These are phyloP conservation scores for Chascanopsetta lugubris DNA, from an alignment of 2,113 vertebrate species.

Conservation along the genomic window DNA sequence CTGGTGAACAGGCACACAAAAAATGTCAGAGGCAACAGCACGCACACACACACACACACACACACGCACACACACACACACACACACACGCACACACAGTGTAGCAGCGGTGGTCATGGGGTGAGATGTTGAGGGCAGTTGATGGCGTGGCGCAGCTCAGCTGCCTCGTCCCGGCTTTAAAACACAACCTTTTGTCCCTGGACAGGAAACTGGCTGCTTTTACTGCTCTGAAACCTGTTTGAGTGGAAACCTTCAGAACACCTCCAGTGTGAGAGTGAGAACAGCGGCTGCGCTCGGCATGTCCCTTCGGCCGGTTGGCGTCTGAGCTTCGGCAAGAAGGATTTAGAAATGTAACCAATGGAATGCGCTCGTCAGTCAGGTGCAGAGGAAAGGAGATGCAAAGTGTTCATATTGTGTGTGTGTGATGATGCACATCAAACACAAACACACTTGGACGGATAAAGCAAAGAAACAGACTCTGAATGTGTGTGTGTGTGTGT, in stretches of 20 bases:
- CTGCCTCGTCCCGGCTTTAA: slow-evolving; percentile 44
- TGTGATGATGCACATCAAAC: slow-evolving; percentile 5
- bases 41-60: slow-evolving; percentile 24
- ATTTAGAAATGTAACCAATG: slow-evolving; percentile 54
- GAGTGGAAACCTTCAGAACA: slow-evolving; percentile 23
- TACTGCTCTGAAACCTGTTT: slow-evolving; percentile 40
- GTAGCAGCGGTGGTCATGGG: slow-evolving; percentile 22
- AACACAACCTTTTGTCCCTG: slow-evolving; percentile 56
- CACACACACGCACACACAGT: slow-evolving; percentile 23
- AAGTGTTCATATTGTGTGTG: slow-evolving; percentile 20
- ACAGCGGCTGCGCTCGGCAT: slow-evolving; percentile 26
- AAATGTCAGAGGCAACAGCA: slow-evolving; percentile 1
- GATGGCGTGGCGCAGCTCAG: slow-evolving; percentile 37
- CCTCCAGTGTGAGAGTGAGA: slow-evolving; percentile 31
- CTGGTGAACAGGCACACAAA: slow-evolving; percentile 29
- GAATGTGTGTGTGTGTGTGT: slow-evolving; percentile 13
- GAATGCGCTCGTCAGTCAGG: slow-evolving; percentile 30
- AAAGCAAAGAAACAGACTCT: slow-evolving; percentile 28
- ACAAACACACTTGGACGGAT: slow-evolving; percentile 4
- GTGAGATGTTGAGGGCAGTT: slow-evolving; percentile 42
- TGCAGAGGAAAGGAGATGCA: slow-evolving; percentile 13
- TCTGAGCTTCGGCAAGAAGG: slow-evolving; percentile 53
- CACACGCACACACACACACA: slow-evolving; percentile 25
- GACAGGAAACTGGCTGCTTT: slow-evolving; percentile 49
- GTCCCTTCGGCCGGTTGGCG: slow-evolving; percentile 51